Evolutionary conservation across 1,140 invertebrate genomes (phyloP), one percentile per base, ranked within the genome.

Genomic region (Drosophila elegans): DNA sequence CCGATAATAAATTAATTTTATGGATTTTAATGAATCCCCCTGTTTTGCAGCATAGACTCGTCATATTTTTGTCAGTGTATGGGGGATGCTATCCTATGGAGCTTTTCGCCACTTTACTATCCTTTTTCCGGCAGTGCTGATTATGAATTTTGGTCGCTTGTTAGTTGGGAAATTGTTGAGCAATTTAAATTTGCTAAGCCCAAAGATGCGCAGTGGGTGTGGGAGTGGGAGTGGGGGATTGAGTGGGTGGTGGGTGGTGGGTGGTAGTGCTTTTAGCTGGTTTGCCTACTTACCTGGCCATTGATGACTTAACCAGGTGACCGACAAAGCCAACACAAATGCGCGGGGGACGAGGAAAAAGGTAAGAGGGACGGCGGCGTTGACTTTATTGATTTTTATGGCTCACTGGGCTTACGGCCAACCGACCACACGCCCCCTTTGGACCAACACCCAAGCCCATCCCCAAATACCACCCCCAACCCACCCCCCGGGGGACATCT

Each of bases 351-450:
- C 13, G 42, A 10, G 45, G 9, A 3, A 25, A 21, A 21, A 27
- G 45, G 9, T 4, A 25, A 21, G 16, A 27, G 3, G 41, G 12
- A 10, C 0, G 38, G 12, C 3, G 48, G 57, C 54, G 78, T 69
- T 79, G 63, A 79, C 67, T 83, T 83, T 86, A 86, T 86, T 86
- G 83, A 86, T 86, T 86, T 86, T 86, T 80, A 83, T 83, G 79
- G 60, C 79, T 86, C 83, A 88, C 67, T 86, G 72, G 83, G 42
- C 78, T 53, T 13, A 36, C 21, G 34, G 34, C 46, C 49, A 27
- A 32, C 29, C 5, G 7, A 5, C 12, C 32, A 9, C 36, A 21
- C 16, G 16, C 16, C 16, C 16, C 9, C n/a, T 16, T 10, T 25
- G 12, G 6, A 12, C 13, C 2, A n/a, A 32, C 21, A 10, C 29